These are phyloP conservation scores for Coleophora flavipennella DNA, from an alignment of 2,888 invertebrate genomes.

Conservation along the genomic window DNA sequence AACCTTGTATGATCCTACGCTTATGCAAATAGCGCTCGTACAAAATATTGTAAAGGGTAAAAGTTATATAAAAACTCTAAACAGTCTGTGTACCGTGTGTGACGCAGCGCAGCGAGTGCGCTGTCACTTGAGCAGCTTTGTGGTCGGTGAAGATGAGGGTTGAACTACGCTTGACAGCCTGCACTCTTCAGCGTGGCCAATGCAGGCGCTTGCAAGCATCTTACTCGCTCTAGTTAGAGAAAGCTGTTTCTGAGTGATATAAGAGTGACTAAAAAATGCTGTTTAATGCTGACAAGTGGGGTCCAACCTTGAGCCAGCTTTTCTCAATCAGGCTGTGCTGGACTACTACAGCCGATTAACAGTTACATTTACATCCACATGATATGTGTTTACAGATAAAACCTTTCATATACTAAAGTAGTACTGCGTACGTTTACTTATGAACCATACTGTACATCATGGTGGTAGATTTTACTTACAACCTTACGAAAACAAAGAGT, in stretches of 20 bases:
- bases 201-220: too few species aligned
- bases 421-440: constrained; percentile 63
- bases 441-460: constrained; percentile 59
- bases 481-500: constrained; percentile 51
- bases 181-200: too few species aligned
- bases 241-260: too few species aligned
- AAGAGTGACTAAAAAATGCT: too few species aligned
- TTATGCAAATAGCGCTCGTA: constrained; percentile 44
- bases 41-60: constrained; percentile 57
- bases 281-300: too few species aligned
- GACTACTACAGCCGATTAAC: constrained; percentile 56
- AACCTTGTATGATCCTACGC: constrained; percentile 25
- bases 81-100: constrained; percentile 38
- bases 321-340: constrained; percentile 28
- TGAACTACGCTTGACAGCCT: background rate
- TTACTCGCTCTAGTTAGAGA: too few species aligned
- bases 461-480: constrained; percentile 54
- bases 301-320: too few species aligned
- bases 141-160: constrained; percentile 2
- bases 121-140: constrained; percentile 38
- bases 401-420: constrained; percentile 28
- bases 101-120: constrained; percentile 33
- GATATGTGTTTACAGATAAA: constrained; percentile 67
- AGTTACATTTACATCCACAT: constrained; percentile 55
- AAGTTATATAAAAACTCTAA: constrained; percentile 57